phyloP scores from a whole-genome alignment of 2,888 invertebrate species.

The Oasisia sp. region DNA sequence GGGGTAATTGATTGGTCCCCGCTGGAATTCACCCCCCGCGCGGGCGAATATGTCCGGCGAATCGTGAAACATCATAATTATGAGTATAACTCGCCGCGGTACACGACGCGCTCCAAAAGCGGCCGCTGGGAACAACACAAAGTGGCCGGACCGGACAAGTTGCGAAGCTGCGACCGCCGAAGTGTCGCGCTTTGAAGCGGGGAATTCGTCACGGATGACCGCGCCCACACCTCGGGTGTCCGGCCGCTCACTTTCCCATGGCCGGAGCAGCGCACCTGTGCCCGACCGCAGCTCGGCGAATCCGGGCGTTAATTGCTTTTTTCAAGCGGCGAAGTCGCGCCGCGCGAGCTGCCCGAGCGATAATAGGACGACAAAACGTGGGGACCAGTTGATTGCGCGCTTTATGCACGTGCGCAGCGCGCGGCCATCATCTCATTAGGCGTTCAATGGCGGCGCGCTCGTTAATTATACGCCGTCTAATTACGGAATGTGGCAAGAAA shows the following conservation, averaged over 20 bases:
- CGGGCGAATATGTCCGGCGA: not conserved
- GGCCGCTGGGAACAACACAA: not conserved
- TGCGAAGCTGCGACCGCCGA: not conserved
- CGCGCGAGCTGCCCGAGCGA: not conserved
- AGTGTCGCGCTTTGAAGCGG: not conserved
- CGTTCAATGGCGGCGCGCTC: slow-evolving; percentile 5
- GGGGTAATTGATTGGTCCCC: not conserved
- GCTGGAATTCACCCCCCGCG: not conserved
- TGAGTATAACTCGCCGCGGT: not conserved
- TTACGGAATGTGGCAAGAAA: slow-evolving; percentile 12
- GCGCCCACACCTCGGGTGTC: not conserved
- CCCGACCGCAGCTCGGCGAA: not conserved
- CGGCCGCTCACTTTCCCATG: slow-evolving; percentile 3
- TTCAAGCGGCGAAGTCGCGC: not conserved
- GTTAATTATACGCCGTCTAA: slow-evolving; percentile 13
- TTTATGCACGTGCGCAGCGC: slow-evolving; percentile 8
- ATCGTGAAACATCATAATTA: not conserved
- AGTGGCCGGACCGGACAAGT: not conserved
- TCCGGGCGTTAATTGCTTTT: slow-evolving; percentile 6
- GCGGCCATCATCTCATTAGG: slow-evolving; percentile 3
- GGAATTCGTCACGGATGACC: slow-evolving; percentile 6
- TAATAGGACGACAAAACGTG: not conserved
- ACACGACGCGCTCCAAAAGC: not conserved
- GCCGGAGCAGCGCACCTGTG: not conserved
- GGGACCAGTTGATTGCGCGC: slow-evolving; percentile 5